phyloP scores from a whole-genome alignment of 1,140 invertebrate species.

The Cydia fagiglandana region DNA sequence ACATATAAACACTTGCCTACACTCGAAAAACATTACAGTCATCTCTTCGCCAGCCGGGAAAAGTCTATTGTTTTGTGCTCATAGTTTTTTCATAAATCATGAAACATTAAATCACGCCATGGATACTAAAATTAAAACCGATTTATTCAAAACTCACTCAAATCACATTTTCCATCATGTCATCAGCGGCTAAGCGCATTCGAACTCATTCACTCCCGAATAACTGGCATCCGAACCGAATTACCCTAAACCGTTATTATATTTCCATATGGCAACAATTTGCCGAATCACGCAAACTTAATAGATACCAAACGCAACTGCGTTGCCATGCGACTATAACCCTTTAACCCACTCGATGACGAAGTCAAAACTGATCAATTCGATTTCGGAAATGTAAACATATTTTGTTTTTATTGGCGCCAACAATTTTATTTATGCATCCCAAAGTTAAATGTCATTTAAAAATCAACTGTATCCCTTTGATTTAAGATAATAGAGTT shows the following conservation, averaged over 20 bases:
- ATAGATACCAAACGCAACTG: neutral
- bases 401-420: slow-evolving; percentile 20
- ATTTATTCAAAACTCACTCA: neutral
- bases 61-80: no score
- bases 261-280: slow-evolving; percentile 23
- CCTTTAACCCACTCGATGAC: neutral
- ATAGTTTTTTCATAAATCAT: no score
- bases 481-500: neutral
- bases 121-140: neutral
- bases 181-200: neutral
- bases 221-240: neutral
- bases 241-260: slow-evolving; percentile 23
- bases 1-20: no score
- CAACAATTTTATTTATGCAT: slow-evolving; percentile 12
- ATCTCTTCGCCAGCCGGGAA: no score
- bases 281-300: slow-evolving; percentile 7
- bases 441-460: neutral
- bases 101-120: no score
- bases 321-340: neutral
- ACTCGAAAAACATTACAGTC: no score
- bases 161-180: neutral
- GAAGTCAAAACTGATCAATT: neutral
- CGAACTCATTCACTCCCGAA: neutral
- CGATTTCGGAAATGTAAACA: slow-evolving; percentile 11
- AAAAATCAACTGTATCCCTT: neutral